phyloP scores from a whole-genome alignment of 2,113 vertebrate genomes.

The Pachypanchax playfairii region DNA sequence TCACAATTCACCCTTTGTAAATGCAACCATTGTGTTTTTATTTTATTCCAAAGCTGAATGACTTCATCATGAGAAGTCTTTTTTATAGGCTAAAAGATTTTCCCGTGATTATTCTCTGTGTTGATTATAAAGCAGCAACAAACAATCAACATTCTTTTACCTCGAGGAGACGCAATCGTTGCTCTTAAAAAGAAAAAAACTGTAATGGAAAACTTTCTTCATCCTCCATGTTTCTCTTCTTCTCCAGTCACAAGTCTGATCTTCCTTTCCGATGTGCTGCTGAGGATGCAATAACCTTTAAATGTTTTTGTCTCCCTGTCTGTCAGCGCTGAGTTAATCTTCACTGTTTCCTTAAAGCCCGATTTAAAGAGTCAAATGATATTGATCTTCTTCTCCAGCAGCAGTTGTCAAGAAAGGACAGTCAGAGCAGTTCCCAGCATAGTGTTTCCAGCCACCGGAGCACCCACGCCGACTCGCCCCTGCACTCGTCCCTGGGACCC shows the following conservation, averaged over 20 bases:
- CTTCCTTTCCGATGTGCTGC: constrained; percentile 8
- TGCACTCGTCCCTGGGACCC: constrained; percentile 81
- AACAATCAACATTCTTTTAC: constrained; percentile 18
- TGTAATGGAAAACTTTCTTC: constrained; percentile 10
- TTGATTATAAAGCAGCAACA: constrained; percentile 20
- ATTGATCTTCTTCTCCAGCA: constrained; percentile 76
- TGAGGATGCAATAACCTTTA: constrained; percentile 15
- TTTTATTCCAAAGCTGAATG: constrained; percentile 44
- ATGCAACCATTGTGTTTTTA: constrained; percentile 30
- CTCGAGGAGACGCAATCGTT: constrained; percentile 15
- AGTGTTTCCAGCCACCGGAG: constrained; percentile 95
- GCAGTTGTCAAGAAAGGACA: constrained; percentile 97
- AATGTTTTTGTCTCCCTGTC: constrained; percentile 22
- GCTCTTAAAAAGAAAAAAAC: background rate
- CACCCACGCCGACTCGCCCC: constrained; percentile 88
- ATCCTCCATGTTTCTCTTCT: constrained; percentile 12
- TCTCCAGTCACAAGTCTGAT: constrained; percentile 14
- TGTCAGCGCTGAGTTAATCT: constrained; percentile 4
- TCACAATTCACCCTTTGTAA: constrained; percentile 44
- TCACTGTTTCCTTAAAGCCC: constrained; percentile 3
- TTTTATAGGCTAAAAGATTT: constrained; percentile 36
- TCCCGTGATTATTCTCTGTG: constrained; percentile 30
- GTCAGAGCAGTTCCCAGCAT: constrained; percentile 96
- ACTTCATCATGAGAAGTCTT: constrained; percentile 65
- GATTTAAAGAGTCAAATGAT: constrained; percentile 24